Conservation (phyloP, 2,113 vertebrate genomes). For the Apteryx mantelli region DNA sequence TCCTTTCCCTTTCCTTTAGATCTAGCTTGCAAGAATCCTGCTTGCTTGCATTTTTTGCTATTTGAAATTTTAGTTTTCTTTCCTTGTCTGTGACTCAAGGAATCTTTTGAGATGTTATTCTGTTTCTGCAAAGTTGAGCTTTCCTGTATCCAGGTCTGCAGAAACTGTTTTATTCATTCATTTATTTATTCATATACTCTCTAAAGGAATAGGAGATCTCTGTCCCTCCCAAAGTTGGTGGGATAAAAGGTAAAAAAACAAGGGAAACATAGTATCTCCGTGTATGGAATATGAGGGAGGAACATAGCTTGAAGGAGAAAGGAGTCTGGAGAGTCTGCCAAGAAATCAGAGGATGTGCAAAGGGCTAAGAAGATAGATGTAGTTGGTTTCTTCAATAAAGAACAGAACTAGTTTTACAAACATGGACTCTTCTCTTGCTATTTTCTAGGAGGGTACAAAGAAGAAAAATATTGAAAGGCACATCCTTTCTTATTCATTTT, state of each 20-base stretch:
- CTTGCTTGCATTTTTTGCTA: neutral
- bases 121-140: neutral
- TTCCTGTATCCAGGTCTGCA: neutral
- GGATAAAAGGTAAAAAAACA: neutral
- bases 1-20: neutral
- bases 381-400: neutral
- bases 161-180: neutral
- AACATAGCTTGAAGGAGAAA: neutral
- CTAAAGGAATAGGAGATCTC: neutral
- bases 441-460: neutral
- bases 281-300: neutral
- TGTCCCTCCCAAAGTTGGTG: neutral
- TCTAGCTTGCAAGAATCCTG: neutral
- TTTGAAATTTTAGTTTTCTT: slow-evolving; percentile 7
- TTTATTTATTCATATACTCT: neutral
- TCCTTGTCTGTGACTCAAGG: neutral
- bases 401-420: neutral
- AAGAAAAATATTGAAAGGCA: neutral
- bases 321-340: neutral
- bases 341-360: neutral
- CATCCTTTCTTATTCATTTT: neutral
- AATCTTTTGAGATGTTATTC: neutral
- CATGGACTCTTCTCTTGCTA: neutral
- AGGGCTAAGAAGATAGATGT: neutral
- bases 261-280: neutral